Evolutionary conservation across 2,888 invertebrate species (phyloP).

Genomic region (Schizaphis graminum): DNA sequence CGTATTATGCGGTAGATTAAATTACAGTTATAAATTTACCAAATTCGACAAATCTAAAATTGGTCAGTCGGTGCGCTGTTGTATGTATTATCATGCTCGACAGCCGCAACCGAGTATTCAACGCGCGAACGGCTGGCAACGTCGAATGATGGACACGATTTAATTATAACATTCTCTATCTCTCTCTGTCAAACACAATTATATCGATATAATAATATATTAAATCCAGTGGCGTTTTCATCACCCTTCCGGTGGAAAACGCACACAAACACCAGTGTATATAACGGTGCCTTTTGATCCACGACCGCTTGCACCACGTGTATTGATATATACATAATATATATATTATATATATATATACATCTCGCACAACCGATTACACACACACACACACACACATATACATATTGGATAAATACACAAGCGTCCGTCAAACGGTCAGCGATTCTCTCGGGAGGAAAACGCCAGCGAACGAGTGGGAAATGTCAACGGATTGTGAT

Average conservation of each 20-base stretch:
- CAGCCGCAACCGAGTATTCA: not conserved
- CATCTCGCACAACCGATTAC: not conserved
- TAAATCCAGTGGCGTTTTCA: conserved; percentile 44
- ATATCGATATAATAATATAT: not conserved
- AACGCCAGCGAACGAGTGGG: not conserved
- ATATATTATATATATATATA: too few species aligned
- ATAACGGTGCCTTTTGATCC: conserved; percentile 43
- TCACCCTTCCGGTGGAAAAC: conserved; percentile 14
- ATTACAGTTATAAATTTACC: not conserved
- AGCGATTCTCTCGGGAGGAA: conserved; percentile 39
- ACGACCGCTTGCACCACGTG: not conserved
- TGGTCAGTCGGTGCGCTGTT: too few species aligned
- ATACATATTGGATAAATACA: not conserved
- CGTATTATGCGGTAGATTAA: not conserved
- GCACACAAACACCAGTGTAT: not conserved
- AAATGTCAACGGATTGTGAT: conserved; percentile 55
- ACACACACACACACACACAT: not conserved
- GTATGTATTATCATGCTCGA: not conserved
- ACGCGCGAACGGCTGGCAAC: not conserved
- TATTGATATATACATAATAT: too few species aligned
- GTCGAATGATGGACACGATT: not conserved
- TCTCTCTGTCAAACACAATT: not conserved
- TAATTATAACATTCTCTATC: not conserved
- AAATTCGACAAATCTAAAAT: not conserved
- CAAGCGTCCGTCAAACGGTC: not conserved